Conservation (phyloP, 2,888 invertebrate species). For the Cetonia aurata region DNA sequence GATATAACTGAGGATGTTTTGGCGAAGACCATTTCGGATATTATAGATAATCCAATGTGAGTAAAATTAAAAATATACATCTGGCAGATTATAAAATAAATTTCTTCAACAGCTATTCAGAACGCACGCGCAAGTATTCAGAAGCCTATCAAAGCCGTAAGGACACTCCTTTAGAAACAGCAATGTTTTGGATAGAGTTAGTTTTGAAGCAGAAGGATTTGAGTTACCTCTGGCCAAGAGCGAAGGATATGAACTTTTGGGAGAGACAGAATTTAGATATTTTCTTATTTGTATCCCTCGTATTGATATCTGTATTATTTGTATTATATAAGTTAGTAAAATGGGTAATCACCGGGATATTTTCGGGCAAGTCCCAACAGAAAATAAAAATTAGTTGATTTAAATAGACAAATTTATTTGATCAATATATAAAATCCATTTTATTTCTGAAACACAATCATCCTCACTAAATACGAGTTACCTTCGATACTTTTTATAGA, state of each 20-base stretch:
- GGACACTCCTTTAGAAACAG: slow-evolving; percentile 40
- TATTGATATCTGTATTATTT: slow-evolving; percentile 46
- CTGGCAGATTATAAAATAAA: not conserved
- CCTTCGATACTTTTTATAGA: too few relatives aligned
- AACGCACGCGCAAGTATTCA: too few relatives aligned
- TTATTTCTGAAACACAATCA: too few relatives aligned
- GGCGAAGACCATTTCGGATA: slow-evolving; percentile 49
- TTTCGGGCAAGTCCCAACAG: not conserved
- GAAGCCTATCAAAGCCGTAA: slow-evolving; percentile 22
- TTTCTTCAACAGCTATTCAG: too few relatives aligned
- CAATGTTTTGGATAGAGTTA: slow-evolving; percentile 44
- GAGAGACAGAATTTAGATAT: slow-evolving; percentile 41
- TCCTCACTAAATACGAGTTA: too few relatives aligned
- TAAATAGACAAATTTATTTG: too few relatives aligned
- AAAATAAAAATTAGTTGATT: not conserved
- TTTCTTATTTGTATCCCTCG: slow-evolving; percentile 13
- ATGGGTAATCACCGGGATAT: too few relatives aligned
- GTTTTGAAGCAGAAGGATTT: slow-evolving; percentile 26
- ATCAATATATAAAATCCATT: too few relatives aligned
- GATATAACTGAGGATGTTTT: slow-evolving; percentile 51
- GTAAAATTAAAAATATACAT: slow-evolving; percentile 17
- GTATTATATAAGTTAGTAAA: slow-evolving; percentile 1
- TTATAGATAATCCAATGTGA: slow-evolving; percentile 54
- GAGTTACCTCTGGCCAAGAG: slow-evolving; percentile 20
- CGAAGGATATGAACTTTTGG: slow-evolving; percentile 34